Evolutionary conservation across 2,888 invertebrate genomes (phyloP).

Genomic region (Netelia inedita): DNA sequence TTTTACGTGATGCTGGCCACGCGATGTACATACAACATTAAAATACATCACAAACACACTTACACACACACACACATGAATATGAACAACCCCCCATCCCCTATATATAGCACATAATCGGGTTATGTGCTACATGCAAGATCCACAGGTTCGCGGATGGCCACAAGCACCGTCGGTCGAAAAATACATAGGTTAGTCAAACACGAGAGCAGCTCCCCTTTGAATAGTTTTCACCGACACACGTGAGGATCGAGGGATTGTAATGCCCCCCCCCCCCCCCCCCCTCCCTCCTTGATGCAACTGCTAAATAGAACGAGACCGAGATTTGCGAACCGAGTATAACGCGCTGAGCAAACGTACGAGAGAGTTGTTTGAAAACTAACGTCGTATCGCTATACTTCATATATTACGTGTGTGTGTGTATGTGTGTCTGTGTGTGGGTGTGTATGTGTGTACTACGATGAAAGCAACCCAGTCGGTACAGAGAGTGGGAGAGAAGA

Average conservation of each 20-base stretch:
- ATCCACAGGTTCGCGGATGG: conserved; percentile 13
- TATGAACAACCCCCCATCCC: no score
- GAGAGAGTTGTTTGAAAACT: background rate
- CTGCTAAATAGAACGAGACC: conserved; percentile 29
- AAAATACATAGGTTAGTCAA: conserved; percentile 53
- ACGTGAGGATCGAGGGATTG: conserved; percentile 13
- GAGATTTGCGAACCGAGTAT: background rate
- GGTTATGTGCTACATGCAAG: background rate
- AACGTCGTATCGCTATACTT: background rate
- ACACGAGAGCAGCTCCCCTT: conserved; percentile 12
- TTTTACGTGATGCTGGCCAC: conserved; percentile 37
- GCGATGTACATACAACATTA: conserved; percentile 29
- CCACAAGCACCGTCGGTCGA: conserved; percentile 22
- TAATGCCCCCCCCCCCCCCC: background rate
- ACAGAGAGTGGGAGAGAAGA: conserved; percentile 14
- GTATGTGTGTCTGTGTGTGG: background rate
- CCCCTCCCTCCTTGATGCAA: background rate
- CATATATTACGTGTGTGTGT: no score
- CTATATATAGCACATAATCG: background rate
- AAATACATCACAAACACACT: conserved; percentile 4
- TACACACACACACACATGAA: background rate
- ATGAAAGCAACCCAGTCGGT: background rate
- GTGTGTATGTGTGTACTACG: background rate
- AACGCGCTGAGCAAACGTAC: conserved; percentile 23
- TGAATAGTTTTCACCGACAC: conserved; percentile 16